These are phyloP conservation scores for Leptocoma aspasia DNA, from an alignment of 2,113 vertebrate species.

Conservation along the genomic window DNA sequence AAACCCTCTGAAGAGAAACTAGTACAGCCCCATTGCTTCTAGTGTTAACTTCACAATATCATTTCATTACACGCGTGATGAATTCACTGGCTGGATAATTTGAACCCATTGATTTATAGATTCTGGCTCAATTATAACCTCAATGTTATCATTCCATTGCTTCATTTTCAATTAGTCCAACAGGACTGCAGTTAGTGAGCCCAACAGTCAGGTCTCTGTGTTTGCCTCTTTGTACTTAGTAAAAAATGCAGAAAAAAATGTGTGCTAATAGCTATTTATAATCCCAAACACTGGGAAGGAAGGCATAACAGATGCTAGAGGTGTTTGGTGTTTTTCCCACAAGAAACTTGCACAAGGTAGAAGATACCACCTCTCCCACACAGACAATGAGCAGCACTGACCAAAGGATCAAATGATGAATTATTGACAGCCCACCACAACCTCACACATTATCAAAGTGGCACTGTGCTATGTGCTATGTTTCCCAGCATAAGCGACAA, in stretches of 20 bases:
- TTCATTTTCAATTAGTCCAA: neutral
- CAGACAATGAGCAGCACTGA: neutral
- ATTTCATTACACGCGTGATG: neutral
- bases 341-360: neutral
- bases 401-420: neutral
- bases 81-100: neutral
- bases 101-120: slow-evolving; percentile 18
- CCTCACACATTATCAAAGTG: neutral
- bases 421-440: neutral
- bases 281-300: neutral
- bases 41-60: neutral
- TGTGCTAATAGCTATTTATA: neutral
- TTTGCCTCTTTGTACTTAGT: neutral
- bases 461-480: neutral
- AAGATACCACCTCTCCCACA: neutral
- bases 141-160: neutral
- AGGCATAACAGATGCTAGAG: neutral
- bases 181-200: neutral
- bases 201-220: neutral
- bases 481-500: neutral
- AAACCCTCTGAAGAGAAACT: neutral
- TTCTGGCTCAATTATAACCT: neutral
- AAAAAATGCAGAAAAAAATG: neutral
- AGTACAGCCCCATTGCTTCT: neutral
- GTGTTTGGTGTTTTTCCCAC: neutral